phyloP scores from a whole-genome alignment of 2,888 invertebrate species.

The Synanthedon andrenaeformis region DNA sequence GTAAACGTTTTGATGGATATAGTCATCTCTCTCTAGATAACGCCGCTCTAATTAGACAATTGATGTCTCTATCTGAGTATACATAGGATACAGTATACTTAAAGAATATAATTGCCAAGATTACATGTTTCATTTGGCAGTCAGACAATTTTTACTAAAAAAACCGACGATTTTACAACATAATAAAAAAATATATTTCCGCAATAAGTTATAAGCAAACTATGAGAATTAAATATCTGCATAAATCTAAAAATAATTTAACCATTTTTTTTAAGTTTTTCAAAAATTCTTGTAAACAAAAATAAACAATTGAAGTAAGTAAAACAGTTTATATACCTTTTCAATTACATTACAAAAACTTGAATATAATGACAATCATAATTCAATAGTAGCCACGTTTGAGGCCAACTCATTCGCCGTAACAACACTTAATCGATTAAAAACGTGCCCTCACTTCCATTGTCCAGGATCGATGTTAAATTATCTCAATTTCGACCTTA shows the following conservation, averaged over 20 bases:
- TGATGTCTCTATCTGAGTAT: background rate
- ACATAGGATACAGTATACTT: no score
- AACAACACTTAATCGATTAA: conserved; percentile 54
- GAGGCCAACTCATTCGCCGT: conserved; percentile 25
- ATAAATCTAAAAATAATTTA: no score
- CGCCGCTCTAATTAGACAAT: background rate
- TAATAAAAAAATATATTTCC: no score
- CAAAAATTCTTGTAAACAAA: background rate
- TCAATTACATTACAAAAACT: background rate
- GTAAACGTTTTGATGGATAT: background rate
- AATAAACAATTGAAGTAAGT: background rate
- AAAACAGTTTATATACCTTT: no score
- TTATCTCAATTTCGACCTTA: conserved; percentile 24
- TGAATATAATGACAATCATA: background rate
- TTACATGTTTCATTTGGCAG: no score
- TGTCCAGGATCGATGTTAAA: conserved; percentile 7
- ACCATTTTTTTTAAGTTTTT: no score
- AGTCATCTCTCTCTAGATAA: background rate
- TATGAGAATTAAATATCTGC: no score
- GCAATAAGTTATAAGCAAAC: no score
- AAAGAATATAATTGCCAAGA: no score
- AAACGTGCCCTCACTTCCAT: conserved; percentile 27
- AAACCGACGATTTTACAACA: no score
- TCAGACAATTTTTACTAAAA: no score
- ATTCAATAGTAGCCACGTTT: background rate